Evolutionary conservation across 2,888 invertebrate genomes (phyloP).

Genomic region (Sisyra nigra): DNA sequence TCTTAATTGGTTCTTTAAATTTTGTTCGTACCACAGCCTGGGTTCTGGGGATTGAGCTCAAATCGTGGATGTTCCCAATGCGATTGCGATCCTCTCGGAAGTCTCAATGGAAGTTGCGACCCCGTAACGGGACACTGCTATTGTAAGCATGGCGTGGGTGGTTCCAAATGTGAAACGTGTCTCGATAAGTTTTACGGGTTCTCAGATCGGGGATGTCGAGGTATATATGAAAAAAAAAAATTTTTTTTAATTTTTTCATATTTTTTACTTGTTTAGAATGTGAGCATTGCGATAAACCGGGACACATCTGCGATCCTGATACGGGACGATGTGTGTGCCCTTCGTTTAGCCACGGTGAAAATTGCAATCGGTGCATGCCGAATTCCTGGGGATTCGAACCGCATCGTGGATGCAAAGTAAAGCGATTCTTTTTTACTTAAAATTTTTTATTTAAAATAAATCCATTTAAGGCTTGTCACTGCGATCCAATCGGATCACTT

Average conservation of each 20-base stretch:
- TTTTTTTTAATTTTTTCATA: background rate
- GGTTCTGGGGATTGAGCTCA: conserved; percentile 60
- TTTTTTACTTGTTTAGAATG: conserved; percentile 38
- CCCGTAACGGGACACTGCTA: conserved; percentile 59
- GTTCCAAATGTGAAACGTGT: conserved; percentile 55
- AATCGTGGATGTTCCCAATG: conserved; percentile 70
- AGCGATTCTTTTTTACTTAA: conserved; percentile 1
- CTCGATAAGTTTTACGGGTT: conserved; percentile 64
- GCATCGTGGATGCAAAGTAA: conserved; percentile 60
- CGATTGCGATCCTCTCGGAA: conserved; percentile 57
- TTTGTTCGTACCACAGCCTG: conserved; percentile 31
- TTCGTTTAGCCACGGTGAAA: conserved; percentile 62
- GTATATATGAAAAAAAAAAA: conserved; percentile 28
- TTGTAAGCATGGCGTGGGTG: conserved; percentile 62
- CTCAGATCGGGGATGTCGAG: conserved; percentile 57
- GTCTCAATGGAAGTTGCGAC: conserved; percentile 51
- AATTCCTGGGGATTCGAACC: conserved; percentile 69
- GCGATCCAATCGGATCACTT: conserved; percentile 53
- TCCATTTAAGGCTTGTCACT: conserved; percentile 42
- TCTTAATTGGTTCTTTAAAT: too few species aligned
- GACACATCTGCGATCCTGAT: conserved; percentile 77
- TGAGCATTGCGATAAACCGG: conserved; percentile 58
- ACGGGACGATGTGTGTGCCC: conserved; percentile 91
- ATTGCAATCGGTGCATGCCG: conserved; percentile 64
- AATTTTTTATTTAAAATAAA: background rate